Evolutionary conservation across 2,797 vertebrate genomes (phyloP).

Genomic region (Echeneis naucrates): DNA sequence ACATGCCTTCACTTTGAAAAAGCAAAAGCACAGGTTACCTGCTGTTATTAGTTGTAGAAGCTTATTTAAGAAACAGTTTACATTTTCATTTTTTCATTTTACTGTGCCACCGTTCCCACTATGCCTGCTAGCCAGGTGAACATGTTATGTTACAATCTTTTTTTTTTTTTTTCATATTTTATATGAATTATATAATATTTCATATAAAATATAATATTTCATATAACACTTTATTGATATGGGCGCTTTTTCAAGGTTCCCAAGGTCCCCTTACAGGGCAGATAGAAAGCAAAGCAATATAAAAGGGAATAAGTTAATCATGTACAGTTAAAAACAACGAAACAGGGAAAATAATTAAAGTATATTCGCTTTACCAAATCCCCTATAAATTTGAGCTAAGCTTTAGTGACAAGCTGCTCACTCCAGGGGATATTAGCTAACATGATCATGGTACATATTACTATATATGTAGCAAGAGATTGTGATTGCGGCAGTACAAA

Average conservation of each 20-base stretch:
- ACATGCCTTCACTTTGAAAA: slow-evolving; percentile 7
- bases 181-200: no score
- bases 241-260: no score
- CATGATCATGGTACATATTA: slow-evolving; percentile 39
- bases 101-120: slow-evolving; percentile 4
- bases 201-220: no score
- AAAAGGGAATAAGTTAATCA: no score
- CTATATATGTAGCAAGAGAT: slow-evolving; percentile 15
- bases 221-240: no score
- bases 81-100: slow-evolving; percentile 28
- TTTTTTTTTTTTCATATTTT: no score
- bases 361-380: slow-evolving; percentile 71
- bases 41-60: no score
- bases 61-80: slow-evolving; percentile 5
- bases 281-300: no score
- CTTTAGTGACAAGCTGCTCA: slow-evolving; percentile 66
- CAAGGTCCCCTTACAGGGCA: no score
- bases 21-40: neutral
- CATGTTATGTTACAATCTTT: no score
- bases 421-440: slow-evolving; percentile 64
- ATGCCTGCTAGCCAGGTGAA: slow-evolving; percentile 37
- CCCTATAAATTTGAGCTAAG: slow-evolving; percentile 72
- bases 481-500: slow-evolving; percentile 13
- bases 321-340: no score
- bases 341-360: no score